Base-by-base conservation (phyloP, 2,888 invertebrate species). In the Sinohyriopsis cumingii region DNA sequence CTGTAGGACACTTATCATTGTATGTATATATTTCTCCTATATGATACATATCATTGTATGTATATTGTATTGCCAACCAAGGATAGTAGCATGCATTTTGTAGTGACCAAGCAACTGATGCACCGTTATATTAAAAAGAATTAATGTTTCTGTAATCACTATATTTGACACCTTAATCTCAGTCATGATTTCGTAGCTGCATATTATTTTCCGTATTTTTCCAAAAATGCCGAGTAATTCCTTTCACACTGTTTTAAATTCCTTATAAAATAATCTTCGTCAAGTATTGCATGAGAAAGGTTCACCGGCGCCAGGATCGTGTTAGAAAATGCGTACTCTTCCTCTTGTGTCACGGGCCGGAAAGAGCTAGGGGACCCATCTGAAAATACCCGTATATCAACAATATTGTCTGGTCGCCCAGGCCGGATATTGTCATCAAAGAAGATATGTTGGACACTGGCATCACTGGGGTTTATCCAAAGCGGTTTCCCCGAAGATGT, bases 381-480 rank as follows among this genome's bases (percentile, higher is more conserved):
- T 15, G 45, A 45, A 45, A 15, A 12, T 18, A 77, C 20, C 24
- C 77, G 69, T 45, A 75, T 65, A 65, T 75, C 75, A 19, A 73
- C 73, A 25, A 77, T 77, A 53, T 75, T 77, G 67, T 77, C 75
- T 24, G 59, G 53, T 20, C 55, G 69, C 33, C 77, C 77, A 4
- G 77, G 77, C 9, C 77, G 73, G n/a, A 77, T 71, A 55, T 77
- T 77, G 55, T 77, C 77, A 59, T 77, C 75, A 55, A 77, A 77
- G 55, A 77, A 73, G 12, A 77, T 68, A 63, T 77, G 77, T 25
- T 77, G 77, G 15, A 69, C 69, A 56, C 61, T 68, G 20, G 33
- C 18, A 60, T 77, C 77, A 5, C 64, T 19, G 2, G 54, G 22
- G 61, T 77, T 65, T 25, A 77, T 68, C 77, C 75, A 77, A 9